Evolutionary conservation across 37 sponge, comb jelly and placozoan genomes (phyloP).

Genomic region (Corticium candelabrum): DNA sequence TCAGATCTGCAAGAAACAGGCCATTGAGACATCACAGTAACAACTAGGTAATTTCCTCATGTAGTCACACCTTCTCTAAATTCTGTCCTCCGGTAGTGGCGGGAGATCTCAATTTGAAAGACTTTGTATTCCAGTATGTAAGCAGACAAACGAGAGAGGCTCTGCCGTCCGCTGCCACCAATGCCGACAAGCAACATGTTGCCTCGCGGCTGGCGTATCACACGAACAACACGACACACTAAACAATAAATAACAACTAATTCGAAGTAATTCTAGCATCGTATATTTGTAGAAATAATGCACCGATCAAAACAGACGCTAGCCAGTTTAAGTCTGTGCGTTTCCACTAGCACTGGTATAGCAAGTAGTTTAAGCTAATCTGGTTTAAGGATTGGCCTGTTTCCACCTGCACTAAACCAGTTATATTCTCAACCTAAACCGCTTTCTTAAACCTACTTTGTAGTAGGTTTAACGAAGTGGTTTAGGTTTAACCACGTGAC

Average conservation of each 20-base stretch:
- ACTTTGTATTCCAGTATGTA: slow-evolving; percentile 81
- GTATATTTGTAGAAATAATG: too few relatives aligned
- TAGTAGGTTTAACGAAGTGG: too few relatives aligned
- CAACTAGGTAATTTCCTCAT: background rate
- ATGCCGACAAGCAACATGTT: slow-evolving; percentile 96
- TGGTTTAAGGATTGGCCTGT: too few relatives aligned
- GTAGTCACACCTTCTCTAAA: slow-evolving; percentile 74
- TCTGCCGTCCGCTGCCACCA: slow-evolving; percentile 96
- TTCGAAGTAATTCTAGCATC: too few relatives aligned
- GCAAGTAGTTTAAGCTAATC: too few relatives aligned
- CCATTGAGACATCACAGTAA: background rate
- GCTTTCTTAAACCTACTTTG: too few relatives aligned
- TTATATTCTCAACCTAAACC: too few relatives aligned
- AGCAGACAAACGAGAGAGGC: slow-evolving; percentile 77
- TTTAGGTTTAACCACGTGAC: too few relatives aligned
- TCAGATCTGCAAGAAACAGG: slow-evolving; percentile 38
- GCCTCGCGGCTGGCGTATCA: slow-evolving; percentile 92
- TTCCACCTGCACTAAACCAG: too few relatives aligned
- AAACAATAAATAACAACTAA: background rate
- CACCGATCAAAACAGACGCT: too few relatives aligned
- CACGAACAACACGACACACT: slow-evolving; percentile 91
- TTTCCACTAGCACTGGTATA: too few relatives aligned
- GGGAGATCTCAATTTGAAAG: slow-evolving; percentile 94
- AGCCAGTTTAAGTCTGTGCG: too few relatives aligned
- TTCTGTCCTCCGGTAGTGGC: slow-evolving; percentile 87